Evolutionary conservation across 2,888 invertebrate genomes (phyloP), one percentile per base, ranked within the genome.

Genomic region (Cacoxenus indagator): DNA sequence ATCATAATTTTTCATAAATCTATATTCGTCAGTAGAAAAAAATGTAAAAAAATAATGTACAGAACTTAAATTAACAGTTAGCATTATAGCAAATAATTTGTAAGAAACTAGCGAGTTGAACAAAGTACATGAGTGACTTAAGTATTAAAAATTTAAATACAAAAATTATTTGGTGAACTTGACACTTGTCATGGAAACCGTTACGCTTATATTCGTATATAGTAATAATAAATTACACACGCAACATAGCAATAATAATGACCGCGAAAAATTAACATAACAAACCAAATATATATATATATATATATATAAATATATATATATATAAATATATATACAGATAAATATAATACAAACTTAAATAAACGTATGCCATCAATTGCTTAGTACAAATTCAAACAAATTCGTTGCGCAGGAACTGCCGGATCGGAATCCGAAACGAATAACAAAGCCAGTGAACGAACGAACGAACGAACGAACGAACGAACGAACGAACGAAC

Each of bases 71-170:
- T 51, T 5, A 19, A 4, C 51, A 51, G 1, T 19, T 19, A 51
- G 17, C 22, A 19, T n/a, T 19, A 19, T 19, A 51, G 19, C 17
- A 51, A 51, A 51, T 22, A 51, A 19, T 17, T n/a, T 51, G 51
- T 51, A 51, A 51, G 51, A 17, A 22, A 51, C 19, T 51, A 51
- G 9, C 17, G 9, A 17, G 19, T 11, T 11, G 8, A 37, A 37
- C 43, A 61, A 61, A 61, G 31, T 61, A 61, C 27, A 31, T 31
- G 6, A 31, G n/a, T n/a, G n/a, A n/a, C n/a, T n/a, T n/a, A n/a
- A n/a, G n/a, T 31, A 31, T 9, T 8, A 31, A 31, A 31, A 31
- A n/a, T n/a, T n/a, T n/a, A n/a, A n/a, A n/a, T n/a, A n/a, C n/a
- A n/a, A n/a, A n/a, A n/a, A n/a, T n/a, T n/a, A n/a, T n/a, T n/a